Base-by-base conservation (phyloP, 2,888 invertebrate genomes). In the Rhagonycha fulva region DNA sequence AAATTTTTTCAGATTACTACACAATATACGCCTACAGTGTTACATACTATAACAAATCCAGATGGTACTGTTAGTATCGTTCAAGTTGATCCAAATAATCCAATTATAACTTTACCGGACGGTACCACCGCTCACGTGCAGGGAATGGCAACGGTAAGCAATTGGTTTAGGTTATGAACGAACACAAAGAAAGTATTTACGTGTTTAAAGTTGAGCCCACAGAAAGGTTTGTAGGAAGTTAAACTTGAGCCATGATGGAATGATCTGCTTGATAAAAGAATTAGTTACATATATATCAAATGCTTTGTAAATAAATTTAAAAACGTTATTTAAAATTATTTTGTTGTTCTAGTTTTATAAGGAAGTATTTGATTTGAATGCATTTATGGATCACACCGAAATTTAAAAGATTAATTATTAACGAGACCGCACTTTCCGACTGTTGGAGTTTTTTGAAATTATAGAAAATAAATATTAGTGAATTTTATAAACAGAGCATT, bases 61-160 rank as follows among this genome's bases (percentile, higher is more conserved):
- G 98, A 98, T 90, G 98, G 98, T 79, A 95, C 97, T 10, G 96
- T 98, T 79, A 98, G 98, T 78, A 94, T 98, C 80, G 97, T 98
- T 82, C 98, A 98, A 89, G 96, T 97, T 83, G 97, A 97, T 90
- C 96, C 97, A 72, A 95, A 93, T 87, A 96, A 95, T 89, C 96
- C 96, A 80, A 96, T 98, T 84, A 97, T 98, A 84, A 98, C 97
- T 67, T 91, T 98, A 86, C 96, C 98, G 0, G 98, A 98, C 88
- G 98, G 98, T 78, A 97, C 97, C 81, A 97, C 97, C 71, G 98
- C 97, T 72, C 97, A 97, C 89, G 97, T 98, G 77, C 94, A 94
- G 88, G 94, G 94, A 76, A 93, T 94, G 84, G 93, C 93, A 71
- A 92, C 92, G 81, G 84, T 85, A 83, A 80, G 82, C 67, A 23